Evolutionary conservation across 2,888 invertebrate species (phyloP).

Genomic region (Brachypterus glaber): DNA sequence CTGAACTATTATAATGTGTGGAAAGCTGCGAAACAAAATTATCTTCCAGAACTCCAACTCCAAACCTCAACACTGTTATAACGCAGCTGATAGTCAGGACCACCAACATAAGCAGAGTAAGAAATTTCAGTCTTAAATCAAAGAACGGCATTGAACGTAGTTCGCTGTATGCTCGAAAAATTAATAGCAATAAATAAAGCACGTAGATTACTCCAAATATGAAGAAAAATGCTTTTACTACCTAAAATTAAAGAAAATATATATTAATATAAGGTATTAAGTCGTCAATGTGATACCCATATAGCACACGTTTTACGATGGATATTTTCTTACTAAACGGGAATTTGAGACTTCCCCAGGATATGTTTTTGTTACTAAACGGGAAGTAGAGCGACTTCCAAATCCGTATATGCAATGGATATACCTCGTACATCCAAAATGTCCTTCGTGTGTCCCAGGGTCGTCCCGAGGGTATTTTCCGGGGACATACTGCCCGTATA

Average conservation of each 20-base stretch:
- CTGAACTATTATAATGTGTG: slow-evolving; percentile 82
- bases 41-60: slow-evolving; percentile 82
- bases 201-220: slow-evolving; percentile 75
- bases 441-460: too few relatives aligned
- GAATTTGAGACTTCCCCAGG: too few relatives aligned
- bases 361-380: too few relatives aligned
- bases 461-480: too few relatives aligned
- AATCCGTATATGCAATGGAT: too few relatives aligned
- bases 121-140: slow-evolving; percentile 87
- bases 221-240: slow-evolving; percentile 85
- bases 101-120: slow-evolving; percentile 76
- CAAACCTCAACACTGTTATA: slow-evolving; percentile 75
- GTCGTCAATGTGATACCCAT: neutral
- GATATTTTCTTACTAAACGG: too few relatives aligned
- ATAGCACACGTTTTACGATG: neutral
- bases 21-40: slow-evolving; percentile 86
- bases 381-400: too few relatives aligned
- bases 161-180: slow-evolving; percentile 87
- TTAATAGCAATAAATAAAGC: slow-evolving; percentile 71
- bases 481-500: too few relatives aligned
- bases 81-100: slow-evolving; percentile 65
- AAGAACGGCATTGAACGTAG: slow-evolving; percentile 95
- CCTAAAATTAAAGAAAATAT: slow-evolving; percentile 47
- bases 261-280: neutral
- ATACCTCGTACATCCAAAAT: too few relatives aligned